Percentiles rank a stretch among this genome's conserved stretches.
Evolutionary conservation across 2,888 invertebrate species (phyloP).

Genomic region (Dyspetes luteomarginatus): DNA sequence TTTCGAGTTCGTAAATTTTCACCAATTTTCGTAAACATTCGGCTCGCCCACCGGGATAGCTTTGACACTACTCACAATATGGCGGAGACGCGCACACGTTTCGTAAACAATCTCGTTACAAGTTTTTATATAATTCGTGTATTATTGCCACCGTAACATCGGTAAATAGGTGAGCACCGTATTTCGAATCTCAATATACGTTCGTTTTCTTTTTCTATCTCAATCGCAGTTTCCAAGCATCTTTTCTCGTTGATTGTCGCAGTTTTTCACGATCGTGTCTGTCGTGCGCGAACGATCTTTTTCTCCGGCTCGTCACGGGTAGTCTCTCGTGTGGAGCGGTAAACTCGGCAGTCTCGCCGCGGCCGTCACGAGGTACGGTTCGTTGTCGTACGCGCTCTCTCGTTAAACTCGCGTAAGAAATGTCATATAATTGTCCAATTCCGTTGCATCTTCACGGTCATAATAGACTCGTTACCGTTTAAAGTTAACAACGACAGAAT

Average conservation of each 20-base stretch:
- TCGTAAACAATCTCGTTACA: background rate
- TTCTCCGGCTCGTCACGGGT: constrained; percentile 30
- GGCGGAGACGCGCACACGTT: background rate
- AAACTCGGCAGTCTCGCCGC: constrained; percentile 64
- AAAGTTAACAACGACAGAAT: background rate
- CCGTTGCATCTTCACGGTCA: background rate
- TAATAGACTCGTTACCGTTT: background rate
- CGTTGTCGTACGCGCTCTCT: constrained; percentile 7
- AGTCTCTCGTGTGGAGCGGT: constrained; percentile 36
- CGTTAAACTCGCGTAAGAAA: constrained; percentile 35
- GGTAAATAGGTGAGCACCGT: background rate
- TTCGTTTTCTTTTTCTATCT: background rate
- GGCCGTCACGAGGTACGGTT: constrained; percentile 56
- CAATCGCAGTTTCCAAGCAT: background rate
- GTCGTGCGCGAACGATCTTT: constrained; percentile 49
- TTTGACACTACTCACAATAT: background rate
- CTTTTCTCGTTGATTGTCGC: background rate
- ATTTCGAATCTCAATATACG: background rate
- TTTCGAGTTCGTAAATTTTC: too few relatives aligned
- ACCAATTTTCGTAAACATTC: background rate
- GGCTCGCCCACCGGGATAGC: background rate
- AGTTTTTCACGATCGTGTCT: constrained; percentile 18
- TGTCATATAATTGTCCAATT: background rate
- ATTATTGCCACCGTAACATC: background rate
- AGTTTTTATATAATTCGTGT: background rate